Conservation (phyloP, 2,113 vertebrate species). For the Phylloscopus whistleri region DNA sequence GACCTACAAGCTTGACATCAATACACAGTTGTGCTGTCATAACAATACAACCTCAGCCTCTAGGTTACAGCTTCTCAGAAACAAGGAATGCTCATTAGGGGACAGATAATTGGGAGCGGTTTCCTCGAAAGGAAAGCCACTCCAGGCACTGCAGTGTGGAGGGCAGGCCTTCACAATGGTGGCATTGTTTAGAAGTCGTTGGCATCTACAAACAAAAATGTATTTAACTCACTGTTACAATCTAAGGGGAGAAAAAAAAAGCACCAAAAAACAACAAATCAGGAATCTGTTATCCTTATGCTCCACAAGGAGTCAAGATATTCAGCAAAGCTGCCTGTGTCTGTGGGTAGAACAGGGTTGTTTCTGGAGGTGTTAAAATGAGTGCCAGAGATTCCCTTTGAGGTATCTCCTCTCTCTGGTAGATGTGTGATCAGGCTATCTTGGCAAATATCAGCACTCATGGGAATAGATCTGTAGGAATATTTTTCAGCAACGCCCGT, state of each 20-base stretch:
- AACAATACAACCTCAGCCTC: neutral
- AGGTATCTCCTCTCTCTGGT: neutral
- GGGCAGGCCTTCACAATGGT: neutral
- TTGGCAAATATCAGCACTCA: neutral
- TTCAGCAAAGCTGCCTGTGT: neutral
- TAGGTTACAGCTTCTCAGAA: constrained; percentile 1
- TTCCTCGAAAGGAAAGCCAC: constrained; percentile 5
- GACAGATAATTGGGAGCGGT: neutral
- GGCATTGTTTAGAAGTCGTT: neutral
- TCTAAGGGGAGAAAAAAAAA: neutral
- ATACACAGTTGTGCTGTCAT: constrained; percentile 13
- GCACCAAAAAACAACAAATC: neutral
- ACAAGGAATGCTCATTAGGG: neutral
- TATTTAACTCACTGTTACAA: neutral
- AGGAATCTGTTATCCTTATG: neutral
- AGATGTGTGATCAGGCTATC: neutral
- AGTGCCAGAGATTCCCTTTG: neutral
- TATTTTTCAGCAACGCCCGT: neutral
- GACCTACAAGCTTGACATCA: constrained; percentile 46
- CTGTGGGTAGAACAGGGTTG: neutral
- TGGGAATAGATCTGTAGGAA: neutral
- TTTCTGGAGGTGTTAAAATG: neutral
- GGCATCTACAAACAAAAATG: neutral
- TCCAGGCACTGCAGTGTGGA: neutral
- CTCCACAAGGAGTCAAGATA: neutral